These are phyloP conservation scores for Pocillopora damicornis DNA, from an alignment of 64 coral and sea anemone species.

Conservation along the genomic window DNA sequence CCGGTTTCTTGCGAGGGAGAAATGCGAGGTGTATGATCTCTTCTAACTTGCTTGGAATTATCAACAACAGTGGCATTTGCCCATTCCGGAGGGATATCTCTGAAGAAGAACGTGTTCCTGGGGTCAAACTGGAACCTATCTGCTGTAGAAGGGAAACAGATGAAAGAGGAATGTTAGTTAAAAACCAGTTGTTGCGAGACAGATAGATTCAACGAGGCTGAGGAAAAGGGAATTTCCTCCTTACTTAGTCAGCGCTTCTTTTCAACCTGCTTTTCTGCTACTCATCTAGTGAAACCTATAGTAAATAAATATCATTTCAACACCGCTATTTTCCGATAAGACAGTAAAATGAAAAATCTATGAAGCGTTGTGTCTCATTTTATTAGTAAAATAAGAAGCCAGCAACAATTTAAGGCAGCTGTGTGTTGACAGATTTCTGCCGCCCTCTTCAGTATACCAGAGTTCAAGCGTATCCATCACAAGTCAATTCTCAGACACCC, in stretches of 20 bases:
- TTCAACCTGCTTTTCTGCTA: no score
- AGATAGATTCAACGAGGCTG: no score
- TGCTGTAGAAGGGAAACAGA: background rate
- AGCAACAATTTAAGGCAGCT: no score
- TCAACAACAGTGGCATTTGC: background rate
- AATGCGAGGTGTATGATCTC: background rate
- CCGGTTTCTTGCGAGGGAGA: background rate
- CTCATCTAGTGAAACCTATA: no score
- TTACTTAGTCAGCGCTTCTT: no score
- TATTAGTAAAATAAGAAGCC: no score
- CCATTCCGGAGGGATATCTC: constrained; percentile 21
- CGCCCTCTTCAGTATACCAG: background rate
- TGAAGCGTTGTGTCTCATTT: no score
- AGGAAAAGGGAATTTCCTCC: no score
- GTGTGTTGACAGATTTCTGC: background rate
- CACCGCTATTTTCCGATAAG: no score
- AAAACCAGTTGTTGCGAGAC: no score
- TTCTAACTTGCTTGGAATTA: background rate
- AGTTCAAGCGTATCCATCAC: background rate
- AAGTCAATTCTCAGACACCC: background rate
- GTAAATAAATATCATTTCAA: no score
- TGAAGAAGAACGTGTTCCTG: constrained; percentile 23
- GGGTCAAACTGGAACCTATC: constrained; percentile 39
- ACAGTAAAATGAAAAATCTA: no score
- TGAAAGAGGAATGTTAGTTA: background rate